phyloP scores from a whole-genome alignment of 2,113 vertebrate genomes.

The Pelecanus crispus region DNA sequence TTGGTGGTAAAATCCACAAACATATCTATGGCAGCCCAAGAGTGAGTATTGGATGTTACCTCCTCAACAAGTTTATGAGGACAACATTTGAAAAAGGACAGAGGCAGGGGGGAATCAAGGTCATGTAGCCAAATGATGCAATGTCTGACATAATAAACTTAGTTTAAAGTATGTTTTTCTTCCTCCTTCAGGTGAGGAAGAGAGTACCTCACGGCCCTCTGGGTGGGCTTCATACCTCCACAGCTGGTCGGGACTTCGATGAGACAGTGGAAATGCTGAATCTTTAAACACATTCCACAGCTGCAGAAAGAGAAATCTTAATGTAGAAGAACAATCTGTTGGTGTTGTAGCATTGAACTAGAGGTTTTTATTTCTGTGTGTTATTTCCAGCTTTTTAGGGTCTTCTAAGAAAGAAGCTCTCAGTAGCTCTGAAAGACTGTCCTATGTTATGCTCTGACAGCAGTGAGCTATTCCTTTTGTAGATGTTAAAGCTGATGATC shows the following conservation, averaged over 20 bases:
- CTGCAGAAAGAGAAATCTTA: neutral
- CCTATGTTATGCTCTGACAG: neutral
- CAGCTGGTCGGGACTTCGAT: constrained; percentile 97
- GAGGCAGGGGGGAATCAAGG: neutral
- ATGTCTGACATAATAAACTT: neutral
- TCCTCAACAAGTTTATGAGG: neutral
- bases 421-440: neutral
- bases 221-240: constrained; percentile 97
- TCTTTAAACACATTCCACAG: constrained; percentile 35
- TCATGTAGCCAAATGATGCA: neutral
- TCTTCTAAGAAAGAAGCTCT: neutral
- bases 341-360: neutral
- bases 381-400: neutral
- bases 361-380: neutral
- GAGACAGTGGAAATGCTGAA: neutral
- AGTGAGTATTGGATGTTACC: neutral
- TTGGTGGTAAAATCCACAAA: neutral
- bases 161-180: neutral
- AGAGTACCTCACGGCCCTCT: constrained; percentile 75
- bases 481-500: neutral
- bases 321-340: neutral
- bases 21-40: neutral
- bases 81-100: neutral
- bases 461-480: neutral
- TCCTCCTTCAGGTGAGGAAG: constrained; percentile 82